Percentiles rank a stretch among this genome's conserved stretches.
Evolutionary conservation across 2,113 vertebrate species (phyloP).

Genomic region (Ginglymostoma cirratum): DNA sequence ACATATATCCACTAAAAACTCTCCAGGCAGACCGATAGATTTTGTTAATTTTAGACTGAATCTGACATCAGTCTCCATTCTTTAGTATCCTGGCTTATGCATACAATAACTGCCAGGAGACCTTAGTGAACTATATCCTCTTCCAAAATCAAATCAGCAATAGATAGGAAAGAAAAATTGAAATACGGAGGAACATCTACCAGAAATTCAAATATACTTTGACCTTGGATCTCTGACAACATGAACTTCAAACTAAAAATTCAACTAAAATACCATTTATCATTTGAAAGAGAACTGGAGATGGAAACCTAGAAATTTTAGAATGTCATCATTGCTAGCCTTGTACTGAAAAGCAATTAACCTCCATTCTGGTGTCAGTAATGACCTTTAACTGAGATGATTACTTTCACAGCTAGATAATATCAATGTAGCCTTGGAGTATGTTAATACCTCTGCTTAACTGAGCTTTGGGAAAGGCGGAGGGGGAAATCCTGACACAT

Average conservation of each 20-base stretch:
- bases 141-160: neutral
- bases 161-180: neutral
- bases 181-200: neutral
- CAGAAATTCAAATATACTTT: neutral
- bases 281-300: neutral
- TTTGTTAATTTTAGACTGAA: neutral
- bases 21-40: neutral
- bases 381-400: neutral
- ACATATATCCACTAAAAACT: neutral
- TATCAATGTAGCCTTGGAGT: neutral
- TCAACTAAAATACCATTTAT: neutral
- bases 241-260: neutral
- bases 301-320: neutral
- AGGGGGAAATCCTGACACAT: neutral
- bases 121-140: neutral
- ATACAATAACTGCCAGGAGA: neutral
- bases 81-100: neutral
- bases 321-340: neutral
- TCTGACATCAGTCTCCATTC: neutral
- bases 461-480: neutral
- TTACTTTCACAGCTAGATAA: neutral
- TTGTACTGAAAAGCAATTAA: neutral
- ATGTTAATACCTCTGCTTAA: neutral
- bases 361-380: neutral
- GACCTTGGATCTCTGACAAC: neutral